Evolutionary conservation across 1,140 invertebrate genomes (phyloP).

Genomic region (Leguminivora glycinivorella): DNA sequence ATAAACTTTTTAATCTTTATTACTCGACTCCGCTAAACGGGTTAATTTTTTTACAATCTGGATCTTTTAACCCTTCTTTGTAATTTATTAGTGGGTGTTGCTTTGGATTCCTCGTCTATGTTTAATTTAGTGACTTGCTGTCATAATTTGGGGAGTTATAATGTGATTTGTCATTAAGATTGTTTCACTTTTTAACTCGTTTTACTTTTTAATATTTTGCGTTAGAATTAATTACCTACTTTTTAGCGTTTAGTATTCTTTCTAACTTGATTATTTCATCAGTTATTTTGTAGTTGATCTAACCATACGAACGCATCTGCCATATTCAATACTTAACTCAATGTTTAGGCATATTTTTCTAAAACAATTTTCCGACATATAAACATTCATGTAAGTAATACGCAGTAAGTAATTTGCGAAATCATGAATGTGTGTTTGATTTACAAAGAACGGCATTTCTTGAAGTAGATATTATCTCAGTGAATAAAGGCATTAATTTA

Average conservation of each 20-base stretch:
- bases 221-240: not conserved
- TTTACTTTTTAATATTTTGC: not conserved
- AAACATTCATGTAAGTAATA: not conserved
- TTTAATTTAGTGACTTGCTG: slow-evolving; percentile 50
- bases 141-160: slow-evolving; percentile 45
- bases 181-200: slow-evolving; percentile 5
- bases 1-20: slow-evolving; percentile 79
- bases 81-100: slow-evolving; percentile 65
- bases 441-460: not conserved
- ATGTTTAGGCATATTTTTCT: too few relatives aligned
- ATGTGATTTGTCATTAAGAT: slow-evolving; percentile 39
- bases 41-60: slow-evolving; percentile 71
- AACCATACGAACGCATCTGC: not conserved
- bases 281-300: not conserved
- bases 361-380: not conserved
- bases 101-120: slow-evolving; percentile 57
- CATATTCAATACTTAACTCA: too few relatives aligned
- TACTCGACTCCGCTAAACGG: slow-evolving; percentile 75
- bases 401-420: not conserved
- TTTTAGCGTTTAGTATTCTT: not conserved
- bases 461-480: not conserved
- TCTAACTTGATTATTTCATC: not conserved
- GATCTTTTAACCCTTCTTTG: slow-evolving; percentile 67
- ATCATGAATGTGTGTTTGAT: not conserved
- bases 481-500: not conserved